Percentiles rank a stretch among this genome's conserved stretches.
Conservation (phyloP, 2,113 vertebrate species). For the Taxidea taxus region DNA sequence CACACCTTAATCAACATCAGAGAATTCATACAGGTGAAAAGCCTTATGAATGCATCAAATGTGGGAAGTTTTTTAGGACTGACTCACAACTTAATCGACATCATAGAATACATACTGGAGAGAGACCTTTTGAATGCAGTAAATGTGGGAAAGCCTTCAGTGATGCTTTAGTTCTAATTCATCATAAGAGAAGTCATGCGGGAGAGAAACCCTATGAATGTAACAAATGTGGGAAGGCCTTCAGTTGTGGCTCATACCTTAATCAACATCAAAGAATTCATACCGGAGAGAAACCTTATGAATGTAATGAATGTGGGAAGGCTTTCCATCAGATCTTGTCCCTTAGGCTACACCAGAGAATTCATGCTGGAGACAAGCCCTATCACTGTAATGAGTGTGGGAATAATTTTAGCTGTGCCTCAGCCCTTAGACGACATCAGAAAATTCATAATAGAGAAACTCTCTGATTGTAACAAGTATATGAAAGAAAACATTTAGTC, state of each 20-base stretch:
- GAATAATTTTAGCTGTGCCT: constrained; percentile 58
- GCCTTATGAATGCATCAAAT: constrained; percentile 71
- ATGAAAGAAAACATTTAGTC: constrained; percentile 24
- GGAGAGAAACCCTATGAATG: constrained; percentile 72
- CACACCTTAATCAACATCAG: constrained; percentile 73
- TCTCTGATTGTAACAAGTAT: constrained; percentile 28
- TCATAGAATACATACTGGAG: constrained; percentile 74
- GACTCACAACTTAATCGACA: constrained; percentile 75
- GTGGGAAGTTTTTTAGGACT: constrained; percentile 74
- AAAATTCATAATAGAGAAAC: constrained; percentile 58
- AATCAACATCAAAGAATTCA: constrained; percentile 74
- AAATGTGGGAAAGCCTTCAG: constrained; percentile 70
- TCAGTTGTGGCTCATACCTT: constrained; percentile 68
- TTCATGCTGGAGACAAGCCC: constrained; percentile 65
- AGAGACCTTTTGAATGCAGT: constrained; percentile 68
- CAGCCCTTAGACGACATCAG: constrained; percentile 56
- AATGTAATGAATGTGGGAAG: constrained; percentile 74
- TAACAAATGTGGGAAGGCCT: constrained; percentile 66
- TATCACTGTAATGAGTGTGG: constrained; percentile 61
- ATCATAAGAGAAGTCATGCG: constrained; percentile 70
- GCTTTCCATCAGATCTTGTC: constrained; percentile 74
- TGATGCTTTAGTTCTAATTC: constrained; percentile 65
- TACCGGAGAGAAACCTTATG: constrained; percentile 74
- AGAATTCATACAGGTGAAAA: constrained; percentile 75
- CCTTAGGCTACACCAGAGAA: constrained; percentile 72